Evolutionary conservation across 2,797 vertebrate species (phyloP).

Genomic region (Tenualosa ilisha): DNA sequence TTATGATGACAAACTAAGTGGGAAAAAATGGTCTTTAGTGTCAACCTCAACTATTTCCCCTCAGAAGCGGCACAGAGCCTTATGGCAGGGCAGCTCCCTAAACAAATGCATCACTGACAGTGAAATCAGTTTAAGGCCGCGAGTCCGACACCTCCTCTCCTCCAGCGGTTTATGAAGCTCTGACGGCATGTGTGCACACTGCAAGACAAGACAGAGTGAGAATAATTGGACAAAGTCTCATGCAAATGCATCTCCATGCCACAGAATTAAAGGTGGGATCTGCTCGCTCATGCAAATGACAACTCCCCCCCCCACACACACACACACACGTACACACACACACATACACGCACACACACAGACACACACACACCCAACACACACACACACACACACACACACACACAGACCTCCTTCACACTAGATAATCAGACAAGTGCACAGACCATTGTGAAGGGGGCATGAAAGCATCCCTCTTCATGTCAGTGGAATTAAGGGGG

Average conservation of each 20-base stretch:
- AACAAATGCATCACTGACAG: slow-evolving; percentile 47
- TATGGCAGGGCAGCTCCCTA: slow-evolving; percentile 31
- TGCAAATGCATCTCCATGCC: slow-evolving; percentile 70
- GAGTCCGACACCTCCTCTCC: slow-evolving; percentile 55
- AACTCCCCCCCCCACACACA: slow-evolving; percentile 48
- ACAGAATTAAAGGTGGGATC: slow-evolving; percentile 71
- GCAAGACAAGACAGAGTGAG: slow-evolving; percentile 31
- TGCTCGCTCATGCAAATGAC: slow-evolving; percentile 76
- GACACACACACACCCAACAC: neutral
- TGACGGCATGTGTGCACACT: slow-evolving; percentile 43
- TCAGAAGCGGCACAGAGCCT: slow-evolving; percentile 4
- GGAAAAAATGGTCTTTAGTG: neutral
- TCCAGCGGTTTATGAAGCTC: slow-evolving; percentile 65
- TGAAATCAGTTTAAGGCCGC: slow-evolving; percentile 41
- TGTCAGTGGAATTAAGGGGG: slow-evolving; percentile 58
- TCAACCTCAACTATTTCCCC: neutral
- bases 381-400: no score
- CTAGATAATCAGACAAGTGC: slow-evolving; percentile 62
- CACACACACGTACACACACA: no score
- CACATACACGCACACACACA: no score
- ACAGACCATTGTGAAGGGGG: slow-evolving; percentile 48
- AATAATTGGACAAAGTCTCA: slow-evolving; percentile 79
- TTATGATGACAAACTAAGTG: neutral
- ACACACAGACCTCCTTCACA: slow-evolving; percentile 14
- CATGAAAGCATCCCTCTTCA: slow-evolving; percentile 53